phyloP scores from a whole-genome alignment of 2,797 vertebrate species.

The Esox masquinongy region DNA sequence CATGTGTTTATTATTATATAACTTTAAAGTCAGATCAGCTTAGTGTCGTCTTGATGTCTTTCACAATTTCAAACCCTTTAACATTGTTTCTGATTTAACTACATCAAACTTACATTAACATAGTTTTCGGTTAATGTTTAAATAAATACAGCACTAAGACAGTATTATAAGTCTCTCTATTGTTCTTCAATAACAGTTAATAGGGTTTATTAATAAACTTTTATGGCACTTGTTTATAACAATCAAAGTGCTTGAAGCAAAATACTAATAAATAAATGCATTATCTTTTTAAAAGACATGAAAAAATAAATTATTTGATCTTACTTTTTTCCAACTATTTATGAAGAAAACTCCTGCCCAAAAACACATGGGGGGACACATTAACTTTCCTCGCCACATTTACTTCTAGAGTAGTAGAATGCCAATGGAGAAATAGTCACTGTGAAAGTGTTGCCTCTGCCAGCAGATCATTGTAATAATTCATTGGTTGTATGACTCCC shows the following conservation, averaged over 20 bases:
- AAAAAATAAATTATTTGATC: constrained; percentile 53
- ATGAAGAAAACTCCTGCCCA: constrained; percentile 63
- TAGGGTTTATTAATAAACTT: too few species aligned
- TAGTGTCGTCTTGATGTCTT: constrained; percentile 1
- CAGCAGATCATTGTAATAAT: constrained; percentile 51
- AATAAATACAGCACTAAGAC: constrained; percentile 38
- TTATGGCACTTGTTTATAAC: too few species aligned
- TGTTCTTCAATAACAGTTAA: too few species aligned
- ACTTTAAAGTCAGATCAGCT: constrained; percentile 6
- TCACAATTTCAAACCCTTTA: constrained; percentile 20
- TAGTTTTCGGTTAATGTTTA: not conserved
- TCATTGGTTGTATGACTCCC: constrained; percentile 50
- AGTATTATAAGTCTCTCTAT: constrained; percentile 46
- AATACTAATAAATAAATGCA: too few species aligned
- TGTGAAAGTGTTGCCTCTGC: constrained; percentile 51
- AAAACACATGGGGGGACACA: constrained; percentile 63
- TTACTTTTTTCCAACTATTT: constrained; percentile 50
- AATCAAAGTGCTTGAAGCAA: too few species aligned
- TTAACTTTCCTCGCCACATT: constrained; percentile 67
- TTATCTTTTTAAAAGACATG: too few species aligned
- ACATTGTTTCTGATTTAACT: constrained; percentile 8
- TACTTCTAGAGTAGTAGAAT: constrained; percentile 66
- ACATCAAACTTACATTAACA: constrained; percentile 33
- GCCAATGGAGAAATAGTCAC: constrained; percentile 65
- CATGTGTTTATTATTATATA: constrained; percentile 1